Evolutionary conservation across 2,888 invertebrate species (phyloP), one percentile per base, ranked within the genome.

Genomic region (Tridacna crocea): DNA sequence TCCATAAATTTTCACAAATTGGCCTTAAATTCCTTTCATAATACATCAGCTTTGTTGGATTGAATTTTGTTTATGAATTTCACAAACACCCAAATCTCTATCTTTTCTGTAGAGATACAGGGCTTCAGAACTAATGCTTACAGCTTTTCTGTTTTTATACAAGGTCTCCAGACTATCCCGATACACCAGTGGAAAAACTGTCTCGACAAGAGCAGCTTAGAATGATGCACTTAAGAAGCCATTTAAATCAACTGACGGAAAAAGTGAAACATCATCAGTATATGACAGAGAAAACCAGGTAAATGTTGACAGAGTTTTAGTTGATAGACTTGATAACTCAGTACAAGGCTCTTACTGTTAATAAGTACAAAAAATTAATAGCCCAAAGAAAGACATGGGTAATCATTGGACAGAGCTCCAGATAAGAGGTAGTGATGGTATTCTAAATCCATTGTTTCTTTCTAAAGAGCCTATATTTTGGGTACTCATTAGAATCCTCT

Each of bases 191-290:
- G 26, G 91, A 92, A 76, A 90, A 88, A 61, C 88, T 92, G 26
- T 88, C 90, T 11, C 88, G 90, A 72, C 90, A 92, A 74, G 93
- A 94, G 80, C 92, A 93, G 84, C 89, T 93, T 11, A 85, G 90
- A 19, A 93, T 93, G 93, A 92, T 93, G 70, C 92, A 93, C 72
- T 80, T 93, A 70, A 80, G 94, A n/a, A 91, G 92, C 78, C 92
- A 92, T 80, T 84, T 94, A 3, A 93, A 93, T 74, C 88, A 92
- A 76, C 84, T 94, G 70, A 87, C 89, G 68, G 91, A 92, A 66
- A 91, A 90, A 76, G 92, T 93, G 12, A 89, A 91, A 70, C 89
- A 92, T 63, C 91, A 91, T 47, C 91, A 91, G 68, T 92, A 93
- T 75, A 77, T 89, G 26, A 90, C 93, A 26, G 91, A 91, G 75